Evolutionary conservation across 2,888 invertebrate species (phyloP).

Genomic region (Acleris sparsana): DNA sequence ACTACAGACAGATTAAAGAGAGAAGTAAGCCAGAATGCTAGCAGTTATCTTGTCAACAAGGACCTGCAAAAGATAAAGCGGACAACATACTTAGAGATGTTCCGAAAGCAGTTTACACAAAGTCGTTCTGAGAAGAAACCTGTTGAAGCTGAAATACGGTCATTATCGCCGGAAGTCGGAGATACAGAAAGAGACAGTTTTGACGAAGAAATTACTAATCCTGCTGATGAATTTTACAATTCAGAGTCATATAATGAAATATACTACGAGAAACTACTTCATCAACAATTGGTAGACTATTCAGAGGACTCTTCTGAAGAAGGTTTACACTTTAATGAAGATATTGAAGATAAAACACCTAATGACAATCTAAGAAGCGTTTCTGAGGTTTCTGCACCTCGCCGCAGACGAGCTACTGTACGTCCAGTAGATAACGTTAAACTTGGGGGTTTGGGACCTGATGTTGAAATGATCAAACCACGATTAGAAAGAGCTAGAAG

Average conservation of each 20-base stretch:
- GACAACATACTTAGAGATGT: conserved; percentile 66
- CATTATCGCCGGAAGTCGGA: conserved; percentile 72
- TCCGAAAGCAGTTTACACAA: conserved; percentile 67
- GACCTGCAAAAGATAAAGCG: conserved; percentile 51
- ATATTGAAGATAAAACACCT: conserved; percentile 47
- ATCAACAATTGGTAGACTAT: conserved; percentile 55
- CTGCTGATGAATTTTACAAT: conserved; percentile 61
- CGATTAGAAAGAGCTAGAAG: conserved; percentile 75
- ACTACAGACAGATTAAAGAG: conserved; percentile 43
- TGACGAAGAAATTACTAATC: conserved; percentile 52
- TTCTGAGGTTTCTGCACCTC: conserved; percentile 66
- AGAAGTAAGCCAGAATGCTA: conserved; percentile 45
- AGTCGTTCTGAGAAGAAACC: conserved; percentile 42
- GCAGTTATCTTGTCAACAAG: conserved; percentile 67
- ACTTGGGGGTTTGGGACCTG: conserved; percentile 74
- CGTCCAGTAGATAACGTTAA: conserved; percentile 61
- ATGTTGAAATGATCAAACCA: conserved; percentile 71
- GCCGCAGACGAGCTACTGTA: conserved; percentile 56
- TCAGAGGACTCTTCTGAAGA: conserved; percentile 62
- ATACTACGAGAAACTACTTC: conserved; percentile 68
- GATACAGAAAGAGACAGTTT: conserved; percentile 75
- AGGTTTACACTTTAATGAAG: conserved; percentile 48
- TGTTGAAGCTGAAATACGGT: conserved; percentile 61
- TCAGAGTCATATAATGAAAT: conserved; percentile 76
- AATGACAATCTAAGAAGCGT: conserved; percentile 62